A percentile compares a stretch with the other conserved stretches of the same genome.
Evolutionary conservation across 2,113 vertebrate genomes (phyloP).

Genomic region (Grammomys dolichurus): DNA sequence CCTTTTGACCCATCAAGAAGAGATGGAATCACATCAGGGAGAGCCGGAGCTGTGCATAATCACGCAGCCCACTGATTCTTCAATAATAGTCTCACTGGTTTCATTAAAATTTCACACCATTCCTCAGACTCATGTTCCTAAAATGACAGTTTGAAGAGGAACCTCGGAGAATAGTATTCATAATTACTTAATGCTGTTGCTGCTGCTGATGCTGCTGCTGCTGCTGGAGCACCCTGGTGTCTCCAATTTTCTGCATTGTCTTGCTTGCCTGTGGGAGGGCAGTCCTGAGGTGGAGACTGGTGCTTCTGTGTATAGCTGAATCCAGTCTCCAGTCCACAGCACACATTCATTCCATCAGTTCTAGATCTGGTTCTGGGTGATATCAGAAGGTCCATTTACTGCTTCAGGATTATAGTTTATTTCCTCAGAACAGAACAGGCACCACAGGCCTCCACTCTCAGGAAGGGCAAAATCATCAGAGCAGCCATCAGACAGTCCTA

Average conservation of each 20-base stretch:
- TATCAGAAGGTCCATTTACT: not conserved
- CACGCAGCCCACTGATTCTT: not conserved
- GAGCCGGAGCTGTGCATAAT: not conserved
- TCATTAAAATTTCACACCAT: not conserved
- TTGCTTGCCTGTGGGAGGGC: not conserved
- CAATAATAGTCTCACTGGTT: not conserved
- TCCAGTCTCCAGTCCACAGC: not conserved
- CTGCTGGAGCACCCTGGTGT: not conserved
- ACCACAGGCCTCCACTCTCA: not conserved
- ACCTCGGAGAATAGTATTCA: not conserved
- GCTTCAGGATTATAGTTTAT: not conserved
- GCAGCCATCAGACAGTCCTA: not conserved
- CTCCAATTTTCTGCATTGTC: not conserved
- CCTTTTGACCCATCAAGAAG: not conserved
- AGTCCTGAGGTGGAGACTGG: not conserved
- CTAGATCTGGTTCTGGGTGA: not conserved
- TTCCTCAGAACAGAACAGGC: not conserved
- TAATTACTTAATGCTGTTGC: not conserved
- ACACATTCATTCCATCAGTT: not conserved
- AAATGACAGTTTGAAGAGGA: not conserved
- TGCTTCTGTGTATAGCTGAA: not conserved
- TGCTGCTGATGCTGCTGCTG: not conserved
- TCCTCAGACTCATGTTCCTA: not conserved
- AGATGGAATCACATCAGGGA: not conserved
- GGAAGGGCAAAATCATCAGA: not conserved